Conservation (phyloP, 2,888 invertebrate species). For the Theretra japonica region DNA sequence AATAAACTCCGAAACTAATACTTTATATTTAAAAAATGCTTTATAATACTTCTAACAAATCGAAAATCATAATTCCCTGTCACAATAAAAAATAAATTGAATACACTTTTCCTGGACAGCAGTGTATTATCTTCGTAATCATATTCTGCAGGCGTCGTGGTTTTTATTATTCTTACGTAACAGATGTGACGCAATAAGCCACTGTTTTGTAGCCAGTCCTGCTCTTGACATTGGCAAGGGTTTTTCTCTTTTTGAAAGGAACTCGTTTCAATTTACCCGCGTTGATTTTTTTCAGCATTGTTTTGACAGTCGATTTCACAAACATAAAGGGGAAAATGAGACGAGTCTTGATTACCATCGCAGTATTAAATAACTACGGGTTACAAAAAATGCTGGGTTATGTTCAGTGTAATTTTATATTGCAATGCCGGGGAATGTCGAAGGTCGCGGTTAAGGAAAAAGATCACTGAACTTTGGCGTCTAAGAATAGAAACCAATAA, state of each 20-base stretch:
- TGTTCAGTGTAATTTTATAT: too few species aligned
- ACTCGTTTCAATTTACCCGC: background rate
- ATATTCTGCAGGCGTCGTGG: slow-evolving; percentile 7
- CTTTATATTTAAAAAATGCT: too few species aligned
- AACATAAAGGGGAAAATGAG: background rate
- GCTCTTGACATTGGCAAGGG: slow-evolving; percentile 32
- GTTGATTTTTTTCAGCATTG: slow-evolving; percentile 2
- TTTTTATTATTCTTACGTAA: slow-evolving; percentile 10
- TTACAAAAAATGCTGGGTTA: background rate
- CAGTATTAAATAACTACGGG: background rate
- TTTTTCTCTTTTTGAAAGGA: slow-evolving; percentile 15
- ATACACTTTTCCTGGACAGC: background rate
- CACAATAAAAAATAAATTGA: background rate
- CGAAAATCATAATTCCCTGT: background rate
- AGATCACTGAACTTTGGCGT: background rate
- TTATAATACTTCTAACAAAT: too few species aligned
- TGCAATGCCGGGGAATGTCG: too few species aligned
- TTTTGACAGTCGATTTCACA: slow-evolving; percentile 16
- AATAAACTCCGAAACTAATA: too few species aligned
- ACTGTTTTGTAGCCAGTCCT: slow-evolving; percentile 15
- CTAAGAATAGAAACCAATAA: background rate
- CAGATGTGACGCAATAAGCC: slow-evolving; percentile 26
- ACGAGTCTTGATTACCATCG: background rate
- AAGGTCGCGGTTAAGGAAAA: background rate
- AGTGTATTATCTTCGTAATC: slow-evolving; percentile 18